Base-by-base conservation (phyloP, 2,888 invertebrate genomes). In the Leucoma salicis region DNA sequence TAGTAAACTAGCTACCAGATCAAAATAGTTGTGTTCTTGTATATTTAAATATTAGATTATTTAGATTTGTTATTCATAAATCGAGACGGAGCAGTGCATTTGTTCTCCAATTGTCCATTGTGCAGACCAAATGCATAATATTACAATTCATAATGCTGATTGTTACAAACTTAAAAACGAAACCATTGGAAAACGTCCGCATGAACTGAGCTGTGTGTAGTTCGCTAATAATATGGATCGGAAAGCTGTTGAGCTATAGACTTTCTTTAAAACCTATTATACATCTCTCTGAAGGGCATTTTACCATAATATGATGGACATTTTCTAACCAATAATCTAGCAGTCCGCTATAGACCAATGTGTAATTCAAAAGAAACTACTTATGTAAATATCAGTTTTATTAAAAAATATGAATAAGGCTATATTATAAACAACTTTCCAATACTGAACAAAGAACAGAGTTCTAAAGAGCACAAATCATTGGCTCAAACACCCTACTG, bases 1-100 rank as follows among this genome's bases (percentile, higher is more conserved):
- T n/a, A n/a, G n/a, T n/a, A n/a, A n/a, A 21, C 8, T 21, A 41
- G 66, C 60, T 80, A 66, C 82, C 82, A 82, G 82, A 81, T 82
- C 76, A 72, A 77, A 78, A 81, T 81, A 78, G 74, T 78, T 79
- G 67, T 51, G 61, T 27, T 27, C 3, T 21, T 67, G 41, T 66
- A 66, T 73, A 76, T 79, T 77, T 76, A 67, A 79, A 78, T 79
- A 78, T 73, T 68, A 78, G 50, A 63, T 60, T 63, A 53, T 49
- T 56, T 56, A 51, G 53, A 79, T 78, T 79, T 74, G 70, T 76
- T 75, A 82, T 82, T 79, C 74, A 63, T 77, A 67, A 73, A 58
- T 52, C 58, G 61, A 80, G 70, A 70, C 81, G 77, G 80, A 81
- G 78, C 75, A 46, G 44, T 51, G 55, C 38, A 40, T 31, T 36